phyloP scores from a whole-genome alignment of 2,113 vertebrate genomes.

The Phoxinus phoxinus region DNA sequence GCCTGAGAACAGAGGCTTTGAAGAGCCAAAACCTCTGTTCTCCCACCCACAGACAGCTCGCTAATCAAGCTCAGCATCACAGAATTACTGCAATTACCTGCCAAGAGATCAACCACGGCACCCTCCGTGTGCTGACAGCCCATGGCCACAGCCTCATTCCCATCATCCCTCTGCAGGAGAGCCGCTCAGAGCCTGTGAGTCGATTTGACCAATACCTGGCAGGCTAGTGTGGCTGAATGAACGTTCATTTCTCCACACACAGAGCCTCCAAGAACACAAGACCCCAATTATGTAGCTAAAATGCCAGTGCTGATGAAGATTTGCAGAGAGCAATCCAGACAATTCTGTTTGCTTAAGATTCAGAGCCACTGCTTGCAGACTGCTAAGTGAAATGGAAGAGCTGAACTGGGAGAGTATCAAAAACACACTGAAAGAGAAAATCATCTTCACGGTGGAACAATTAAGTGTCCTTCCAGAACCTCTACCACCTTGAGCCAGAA shows the following conservation, averaged over 20 bases:
- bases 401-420: background rate
- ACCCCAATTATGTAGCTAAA: conserved; percentile 13
- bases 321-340: background rate
- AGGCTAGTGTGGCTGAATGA: background rate
- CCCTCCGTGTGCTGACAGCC: conserved; percentile 16
- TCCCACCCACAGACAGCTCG: conserved; percentile 15
- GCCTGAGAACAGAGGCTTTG: background rate
- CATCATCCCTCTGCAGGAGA: conserved; percentile 1
- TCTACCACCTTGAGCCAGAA: background rate
- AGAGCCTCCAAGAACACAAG: background rate
- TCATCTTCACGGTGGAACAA: background rate
- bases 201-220: conserved; percentile 12
- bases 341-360: conserved; percentile 1
- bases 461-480: background rate
- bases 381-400: background rate
- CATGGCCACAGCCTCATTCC: conserved; percentile 7
- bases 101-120: conserved; percentile 19
- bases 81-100: conserved; percentile 44
- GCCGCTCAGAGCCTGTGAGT: background rate
- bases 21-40: conserved; percentile 24
- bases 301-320: background rate
- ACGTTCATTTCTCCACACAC: background rate
- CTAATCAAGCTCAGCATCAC: conserved; percentile 19
- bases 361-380: background rate
- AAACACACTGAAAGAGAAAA: background rate